phyloP scores from a whole-genome alignment of 2,888 invertebrate genomes.

The Cremastinae sp. region DNA sequence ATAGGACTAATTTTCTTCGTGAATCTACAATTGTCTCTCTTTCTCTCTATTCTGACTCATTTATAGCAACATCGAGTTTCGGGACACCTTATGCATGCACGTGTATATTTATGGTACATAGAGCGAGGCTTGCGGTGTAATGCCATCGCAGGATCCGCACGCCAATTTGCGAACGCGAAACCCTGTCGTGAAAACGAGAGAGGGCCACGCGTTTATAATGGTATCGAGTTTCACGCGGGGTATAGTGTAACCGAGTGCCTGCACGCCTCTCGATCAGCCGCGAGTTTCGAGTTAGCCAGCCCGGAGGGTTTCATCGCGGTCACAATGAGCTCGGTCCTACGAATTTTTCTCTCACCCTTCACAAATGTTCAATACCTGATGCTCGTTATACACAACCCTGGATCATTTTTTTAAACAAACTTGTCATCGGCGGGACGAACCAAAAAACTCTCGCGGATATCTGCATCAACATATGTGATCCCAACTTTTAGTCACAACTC shows the following conservation, averaged over 20 bases:
- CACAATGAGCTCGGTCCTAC: slow-evolving; percentile 32
- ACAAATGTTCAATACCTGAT: too few species aligned
- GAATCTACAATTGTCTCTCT: too few species aligned
- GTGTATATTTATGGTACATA: slow-evolving; percentile 13
- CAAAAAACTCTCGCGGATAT: too few species aligned
- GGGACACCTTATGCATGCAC: slow-evolving; percentile 1
- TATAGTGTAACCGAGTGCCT: slow-evolving; percentile 49
- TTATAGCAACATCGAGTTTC: too few species aligned
- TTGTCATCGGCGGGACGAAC: too few species aligned
- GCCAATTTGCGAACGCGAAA: slow-evolving; percentile 75
- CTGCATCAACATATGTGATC: too few species aligned
- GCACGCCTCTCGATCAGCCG: slow-evolving; percentile 28
- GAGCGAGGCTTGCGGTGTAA: slow-evolving; percentile 33
- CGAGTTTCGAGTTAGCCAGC: slow-evolving; percentile 13
- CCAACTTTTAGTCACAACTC: too few species aligned
- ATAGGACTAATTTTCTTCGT: too few species aligned
- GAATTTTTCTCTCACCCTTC: slow-evolving; percentile 35
- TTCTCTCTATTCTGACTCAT: too few species aligned
- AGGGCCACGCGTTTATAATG: slow-evolving; percentile 71
- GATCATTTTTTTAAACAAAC: too few species aligned
- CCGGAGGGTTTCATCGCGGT: slow-evolving; percentile 47
- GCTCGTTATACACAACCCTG: too few species aligned
- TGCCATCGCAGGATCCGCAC: slow-evolving; percentile 57
- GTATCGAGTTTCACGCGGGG: slow-evolving; percentile 68
- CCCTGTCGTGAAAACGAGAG: slow-evolving; percentile 64